Evolutionary conservation across 2,113 vertebrate genomes (phyloP), one percentile per base, ranked within the genome.

Genomic region (Dipodomys ordii): DNA sequence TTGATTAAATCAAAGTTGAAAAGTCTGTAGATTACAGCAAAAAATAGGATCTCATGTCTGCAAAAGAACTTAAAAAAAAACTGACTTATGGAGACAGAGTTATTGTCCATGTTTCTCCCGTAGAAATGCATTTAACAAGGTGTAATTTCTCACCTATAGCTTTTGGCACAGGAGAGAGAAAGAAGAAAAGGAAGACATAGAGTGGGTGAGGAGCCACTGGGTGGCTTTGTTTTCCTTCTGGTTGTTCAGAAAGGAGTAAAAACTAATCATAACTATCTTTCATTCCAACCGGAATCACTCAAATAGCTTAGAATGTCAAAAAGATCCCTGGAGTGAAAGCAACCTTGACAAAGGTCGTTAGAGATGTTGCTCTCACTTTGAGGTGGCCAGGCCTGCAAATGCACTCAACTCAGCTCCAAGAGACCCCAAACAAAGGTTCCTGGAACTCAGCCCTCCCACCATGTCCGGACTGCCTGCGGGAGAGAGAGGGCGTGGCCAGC

Each of bases 341-440:
- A 27, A 7, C 6, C 2, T 8, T 11, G 49, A 3, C 0, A 32
- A 6, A 2, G 11, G 32, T 27, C 35, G 15, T 3, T 4, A 6
- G n/a, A 44, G 73, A 12, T 28, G 11, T 67, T 28, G 7, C 65
- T 68, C 65, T 68, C 25, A 1, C 27, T 68, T 68, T 68, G 27
- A 68, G 65, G 4, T 68, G 6, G 10, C 7, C 65, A 68, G 65
- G 1, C 27, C 65, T 60, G 57, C 57, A 60, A 60, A 60, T 13
- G 57, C 57, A 2, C 57, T 60, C 9, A 11, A 27, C 4, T 68
- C 65, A 68, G 65, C 27, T 68, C 65, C 57, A 68, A 6, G 27
- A 68, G 12, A 68, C 11, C 28, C 27, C 65, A 68, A 27, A 68
- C 25, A 68, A 68, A 68, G 10, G 27, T 23, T 27, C 65, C 28